A percentile compares a stretch with the other conserved stretches of the same genome.
Evolutionary conservation across 2,888 invertebrate species (phyloP).

Genomic region (Lathronympha strigana): DNA sequence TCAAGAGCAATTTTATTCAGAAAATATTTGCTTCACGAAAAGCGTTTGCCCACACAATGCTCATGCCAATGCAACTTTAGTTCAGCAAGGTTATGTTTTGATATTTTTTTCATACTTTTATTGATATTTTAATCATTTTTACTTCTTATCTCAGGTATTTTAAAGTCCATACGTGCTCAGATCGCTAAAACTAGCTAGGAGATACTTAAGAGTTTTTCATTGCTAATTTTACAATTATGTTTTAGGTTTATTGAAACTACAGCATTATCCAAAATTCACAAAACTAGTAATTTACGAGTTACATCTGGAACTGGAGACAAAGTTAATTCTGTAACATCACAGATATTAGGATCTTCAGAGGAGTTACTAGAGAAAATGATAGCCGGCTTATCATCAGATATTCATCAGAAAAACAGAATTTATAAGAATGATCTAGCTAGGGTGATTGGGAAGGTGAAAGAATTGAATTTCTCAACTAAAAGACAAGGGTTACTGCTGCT

Average conservation of each 20-base stretch:
- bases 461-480: slow-evolving; percentile 69
- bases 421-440: slow-evolving; percentile 75
- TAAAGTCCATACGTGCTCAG: too few relatives aligned
- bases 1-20: slow-evolving; percentile 52
- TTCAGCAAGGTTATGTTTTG: slow-evolving; percentile 39
- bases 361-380: slow-evolving; percentile 72
- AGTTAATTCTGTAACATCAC: slow-evolving; percentile 12
- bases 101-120: neutral
- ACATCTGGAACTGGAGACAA: neutral
- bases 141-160: too few relatives aligned
- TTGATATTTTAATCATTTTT: neutral
- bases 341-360: slow-evolving; percentile 46
- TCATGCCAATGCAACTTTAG: slow-evolving; percentile 45
- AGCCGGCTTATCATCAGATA: slow-evolving; percentile 67
- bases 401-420: slow-evolving; percentile 73
- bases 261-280: neutral
- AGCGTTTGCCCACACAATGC: slow-evolving; percentile 34
- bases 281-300: neutral
- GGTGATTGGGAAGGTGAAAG: slow-evolving; percentile 67
- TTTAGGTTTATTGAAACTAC: slow-evolving; percentile 19
- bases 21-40: slow-evolving; percentile 49
- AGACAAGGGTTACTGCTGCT: slow-evolving; percentile 80
- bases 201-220: too few relatives aligned
- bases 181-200: too few relatives aligned
- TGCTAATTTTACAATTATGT: neutral